Conservation (phyloP, 1,140 invertebrate species). For the Platorchestia sp. region DNA sequence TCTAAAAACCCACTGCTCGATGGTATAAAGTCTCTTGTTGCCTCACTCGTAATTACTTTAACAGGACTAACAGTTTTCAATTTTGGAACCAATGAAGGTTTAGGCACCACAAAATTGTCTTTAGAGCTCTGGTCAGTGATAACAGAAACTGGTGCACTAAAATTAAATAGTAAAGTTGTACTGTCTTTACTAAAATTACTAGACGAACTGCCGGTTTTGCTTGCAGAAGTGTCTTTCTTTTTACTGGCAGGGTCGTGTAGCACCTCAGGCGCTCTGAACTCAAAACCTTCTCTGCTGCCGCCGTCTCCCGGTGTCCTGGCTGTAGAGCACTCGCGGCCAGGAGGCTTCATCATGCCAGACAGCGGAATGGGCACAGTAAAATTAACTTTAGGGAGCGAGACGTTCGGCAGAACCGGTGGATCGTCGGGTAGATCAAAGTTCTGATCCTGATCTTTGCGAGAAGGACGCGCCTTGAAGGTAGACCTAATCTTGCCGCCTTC, state of each 20-base stretch:
- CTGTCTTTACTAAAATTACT: slow-evolving; percentile 47
- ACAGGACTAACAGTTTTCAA: slow-evolving; percentile 13
- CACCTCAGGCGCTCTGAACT: slow-evolving; percentile 61
- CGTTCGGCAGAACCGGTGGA: slow-evolving; percentile 46
- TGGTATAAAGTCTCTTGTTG: slow-evolving; percentile 5
- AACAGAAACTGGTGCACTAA: slow-evolving; percentile 49
- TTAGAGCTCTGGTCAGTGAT: slow-evolving; percentile 25
- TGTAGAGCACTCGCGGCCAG: neutral
- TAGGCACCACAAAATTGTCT: slow-evolving; percentile 27
- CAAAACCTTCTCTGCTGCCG: slow-evolving; percentile 57
- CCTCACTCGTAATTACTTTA: neutral
- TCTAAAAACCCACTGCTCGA: neutral
- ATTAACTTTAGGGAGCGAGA: slow-evolving; percentile 62
- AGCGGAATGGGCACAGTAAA: slow-evolving; percentile 47
- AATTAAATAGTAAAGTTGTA: slow-evolving; percentile 48
- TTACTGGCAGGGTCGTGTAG: slow-evolving; percentile 57
- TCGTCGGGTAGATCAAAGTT: slow-evolving; percentile 56
- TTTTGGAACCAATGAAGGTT: slow-evolving; percentile 44
- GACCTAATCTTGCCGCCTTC: slow-evolving; percentile 62
- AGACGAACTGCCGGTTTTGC: neutral
- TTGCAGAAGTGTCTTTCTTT: slow-evolving; percentile 29
- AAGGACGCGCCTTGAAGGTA: slow-evolving; percentile 28
- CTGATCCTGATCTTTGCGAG: slow-evolving; percentile 42
- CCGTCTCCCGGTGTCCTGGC: neutral
- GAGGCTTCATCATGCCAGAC: slow-evolving; percentile 1